These are phyloP conservation scores for Griposia aprilina DNA, from an alignment of 2,888 invertebrate genomes.

Conservation along the genomic window DNA sequence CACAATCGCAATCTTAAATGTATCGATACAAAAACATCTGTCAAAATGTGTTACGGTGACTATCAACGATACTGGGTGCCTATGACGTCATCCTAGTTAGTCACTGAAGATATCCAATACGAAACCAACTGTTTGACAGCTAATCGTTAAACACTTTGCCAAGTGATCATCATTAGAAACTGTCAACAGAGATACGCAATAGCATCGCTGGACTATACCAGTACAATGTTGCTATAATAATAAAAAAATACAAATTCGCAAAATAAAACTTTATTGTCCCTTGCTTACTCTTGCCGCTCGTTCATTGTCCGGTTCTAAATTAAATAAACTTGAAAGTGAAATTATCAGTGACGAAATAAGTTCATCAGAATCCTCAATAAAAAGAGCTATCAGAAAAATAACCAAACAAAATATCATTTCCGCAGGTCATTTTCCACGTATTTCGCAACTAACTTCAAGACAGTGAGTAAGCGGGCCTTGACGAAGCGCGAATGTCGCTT, in stretches of 20 bases:
- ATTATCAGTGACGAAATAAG: slow-evolving; percentile 52
- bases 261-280: slow-evolving; percentile 41
- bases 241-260: slow-evolving; percentile 49
- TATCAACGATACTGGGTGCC: no score
- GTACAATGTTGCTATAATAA: slow-evolving; percentile 55
- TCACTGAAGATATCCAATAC: no score
- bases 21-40: no score
- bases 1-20: no score
- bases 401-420: slow-evolving; percentile 74
- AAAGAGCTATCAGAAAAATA: slow-evolving; percentile 57
- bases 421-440: slow-evolving; percentile 82
- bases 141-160: no score
- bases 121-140: no score
- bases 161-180: no score
- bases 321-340: slow-evolving; percentile 51
- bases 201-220: slow-evolving; percentile 16
- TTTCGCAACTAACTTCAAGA: slow-evolving; percentile 86
- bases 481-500: slow-evolving; percentile 88
- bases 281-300: slow-evolving; percentile 24
- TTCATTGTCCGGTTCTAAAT: slow-evolving; percentile 56
- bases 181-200: no score
- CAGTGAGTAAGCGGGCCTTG: slow-evolving; percentile 90
- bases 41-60: no score
- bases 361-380: slow-evolving; percentile 27
- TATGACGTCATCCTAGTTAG: no score